Conservation (phyloP, 2,797 vertebrate species). For the Neosalanx taihuensis region DNA sequence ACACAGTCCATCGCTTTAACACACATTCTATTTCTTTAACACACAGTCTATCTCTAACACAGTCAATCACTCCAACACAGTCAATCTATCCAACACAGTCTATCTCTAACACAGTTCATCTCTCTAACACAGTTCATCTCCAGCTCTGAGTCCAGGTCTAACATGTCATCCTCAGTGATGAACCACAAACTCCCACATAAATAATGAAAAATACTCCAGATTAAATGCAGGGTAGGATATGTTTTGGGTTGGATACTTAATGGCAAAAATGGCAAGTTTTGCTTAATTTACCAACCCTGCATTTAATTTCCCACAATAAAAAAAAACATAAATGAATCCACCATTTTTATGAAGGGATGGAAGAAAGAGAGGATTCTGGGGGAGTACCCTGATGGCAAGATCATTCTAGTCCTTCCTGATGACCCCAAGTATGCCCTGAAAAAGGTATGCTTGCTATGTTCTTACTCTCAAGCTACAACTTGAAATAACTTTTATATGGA, state of each 20-base stretch:
- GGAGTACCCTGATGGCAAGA: conserved; percentile 96
- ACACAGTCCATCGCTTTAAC: not conserved
- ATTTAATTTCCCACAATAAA: not conserved
- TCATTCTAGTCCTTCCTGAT: conserved; percentile 97
- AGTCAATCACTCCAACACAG: not conserved
- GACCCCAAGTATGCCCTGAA: conserved; percentile 98
- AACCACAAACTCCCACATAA: not conserved
- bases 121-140: not conserved
- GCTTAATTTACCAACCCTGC: too few species aligned
- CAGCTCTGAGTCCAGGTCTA: too few species aligned
- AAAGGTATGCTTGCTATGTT: conserved; percentile 77
- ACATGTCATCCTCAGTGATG: too few species aligned
- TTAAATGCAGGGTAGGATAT: too few species aligned
- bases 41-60: not conserved
- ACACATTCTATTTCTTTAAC: not conserved
- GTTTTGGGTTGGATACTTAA: too few species aligned
- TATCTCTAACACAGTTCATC: too few species aligned
- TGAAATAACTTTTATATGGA: not conserved
- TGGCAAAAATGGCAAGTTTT: too few species aligned
- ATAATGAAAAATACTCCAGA: not conserved
- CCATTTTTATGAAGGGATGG: conserved; percentile 83
- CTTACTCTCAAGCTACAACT: not conserved
- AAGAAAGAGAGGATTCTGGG: conserved; percentile 97
- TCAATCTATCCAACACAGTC: too few species aligned
- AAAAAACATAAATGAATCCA: not conserved